Evolutionary conservation across 30 jellyfish, hydroid and myxozoan genomes (phyloP).

Genomic region (Nemopilema nomurai): DNA sequence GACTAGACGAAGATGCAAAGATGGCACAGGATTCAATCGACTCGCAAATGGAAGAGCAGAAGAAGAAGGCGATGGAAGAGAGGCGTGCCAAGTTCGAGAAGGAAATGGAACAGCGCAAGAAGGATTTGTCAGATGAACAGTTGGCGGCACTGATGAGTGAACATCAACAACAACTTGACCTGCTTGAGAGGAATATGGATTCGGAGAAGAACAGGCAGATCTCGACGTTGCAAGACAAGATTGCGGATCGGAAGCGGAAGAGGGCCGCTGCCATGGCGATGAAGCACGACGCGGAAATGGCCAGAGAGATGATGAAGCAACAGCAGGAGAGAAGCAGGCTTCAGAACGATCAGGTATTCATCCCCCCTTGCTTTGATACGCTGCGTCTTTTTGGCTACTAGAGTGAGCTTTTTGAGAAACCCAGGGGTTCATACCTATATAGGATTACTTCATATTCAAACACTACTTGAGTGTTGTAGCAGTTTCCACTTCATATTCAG

Average conservation of each 20-base stretch:
- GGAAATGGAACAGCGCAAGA: conserved; percentile 69
- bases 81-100: conserved; percentile 69
- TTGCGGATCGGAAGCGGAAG: conserved; percentile 78
- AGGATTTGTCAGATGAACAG: conserved; percentile 83
- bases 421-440: too few species aligned
- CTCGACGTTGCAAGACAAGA: conserved; percentile 75
- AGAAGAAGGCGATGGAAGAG: conserved; percentile 78
- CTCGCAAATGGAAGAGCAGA: conserved; percentile 81
- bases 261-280: conserved; percentile 68
- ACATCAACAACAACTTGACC: conserved; percentile 79
- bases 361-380: too few species aligned
- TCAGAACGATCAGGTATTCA: conserved; percentile 75
- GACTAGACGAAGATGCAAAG: conserved; percentile 55
- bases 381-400: too few species aligned
- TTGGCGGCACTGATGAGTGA: conserved; percentile 69
- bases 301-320: conserved; percentile 75
- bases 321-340: conserved; percentile 71
- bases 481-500: too few species aligned
- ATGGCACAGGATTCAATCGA: conserved; percentile 64
- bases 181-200: conserved; percentile 85
- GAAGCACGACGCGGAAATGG: conserved; percentile 80
- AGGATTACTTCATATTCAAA: too few species aligned
- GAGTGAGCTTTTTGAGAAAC: too few species aligned
- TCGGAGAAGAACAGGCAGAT: conserved; percentile 86
- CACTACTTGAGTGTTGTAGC: too few species aligned